A percentile compares a stretch with the other conserved stretches of the same genome.
These are phyloP conservation scores for Neolamprologus falcicula DNA, from an alignment of 2,113 vertebrate genomes.

Conservation along the genomic window DNA sequence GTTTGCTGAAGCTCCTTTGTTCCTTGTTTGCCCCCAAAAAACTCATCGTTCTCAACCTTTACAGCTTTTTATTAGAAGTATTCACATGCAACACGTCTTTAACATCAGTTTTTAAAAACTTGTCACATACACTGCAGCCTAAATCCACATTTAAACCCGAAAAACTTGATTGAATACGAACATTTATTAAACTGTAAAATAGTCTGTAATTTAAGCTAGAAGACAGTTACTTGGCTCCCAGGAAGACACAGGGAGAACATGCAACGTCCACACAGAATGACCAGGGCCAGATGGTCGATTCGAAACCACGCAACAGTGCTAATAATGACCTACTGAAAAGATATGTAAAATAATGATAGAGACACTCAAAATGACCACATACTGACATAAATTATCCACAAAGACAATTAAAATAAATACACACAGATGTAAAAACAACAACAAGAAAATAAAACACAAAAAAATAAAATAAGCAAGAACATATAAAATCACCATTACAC, in stretches of 20 bases:
- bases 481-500: background rate
- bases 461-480: background rate
- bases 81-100: background rate
- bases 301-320: background rate
- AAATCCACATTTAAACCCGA: background rate
- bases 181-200: background rate
- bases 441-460: background rate
- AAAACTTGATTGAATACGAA: background rate
- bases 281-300: background rate
- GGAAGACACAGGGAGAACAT: background rate
- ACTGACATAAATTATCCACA: background rate
- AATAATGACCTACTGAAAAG: background rate
- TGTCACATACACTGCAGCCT: background rate
- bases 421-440: background rate
- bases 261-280: background rate
- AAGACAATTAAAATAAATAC: background rate
- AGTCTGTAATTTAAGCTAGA: background rate
- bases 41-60: background rate
- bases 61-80: background rate
- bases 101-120: background rate
- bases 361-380: background rate
- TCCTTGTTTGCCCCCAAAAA: background rate
- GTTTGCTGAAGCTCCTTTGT: background rate
- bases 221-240: background rate
- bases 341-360: background rate